phyloP scores from a whole-genome alignment of 2,113 vertebrate species.

The Oncorhynchus tshawytscha region DNA sequence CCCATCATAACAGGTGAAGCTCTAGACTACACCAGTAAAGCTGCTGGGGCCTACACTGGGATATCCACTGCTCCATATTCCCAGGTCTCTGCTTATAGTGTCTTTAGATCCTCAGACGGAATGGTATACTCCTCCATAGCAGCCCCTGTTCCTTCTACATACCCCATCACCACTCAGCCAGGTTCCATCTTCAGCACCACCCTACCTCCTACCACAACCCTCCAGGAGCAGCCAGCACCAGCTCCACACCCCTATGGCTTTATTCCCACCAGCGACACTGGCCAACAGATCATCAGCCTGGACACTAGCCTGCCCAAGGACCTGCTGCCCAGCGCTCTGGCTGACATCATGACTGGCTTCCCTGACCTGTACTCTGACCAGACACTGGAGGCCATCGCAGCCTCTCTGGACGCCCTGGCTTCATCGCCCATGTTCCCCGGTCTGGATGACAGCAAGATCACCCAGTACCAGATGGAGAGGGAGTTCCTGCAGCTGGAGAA shows the following conservation, averaged over 20 bases:
- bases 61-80: slow-evolving; percentile 83
- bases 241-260: slow-evolving; percentile 83
- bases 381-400: slow-evolving; percentile 84
- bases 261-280: slow-evolving; percentile 78
- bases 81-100: slow-evolving; percentile 81
- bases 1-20: slow-evolving; percentile 95
- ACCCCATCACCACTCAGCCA: slow-evolving; percentile 95
- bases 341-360: slow-evolving; percentile 81
- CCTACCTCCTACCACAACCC: slow-evolving; percentile 75
- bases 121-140: slow-evolving; percentile 93
- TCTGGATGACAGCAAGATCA: slow-evolving; percentile 88
- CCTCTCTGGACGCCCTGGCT: slow-evolving; percentile 72
- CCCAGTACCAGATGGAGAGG: slow-evolving; percentile 90
- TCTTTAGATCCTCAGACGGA: slow-evolving; percentile 88
- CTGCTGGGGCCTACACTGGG: slow-evolving; percentile 77
- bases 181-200: slow-evolving; percentile 91
- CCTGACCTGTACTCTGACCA: slow-evolving; percentile 86
- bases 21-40: slow-evolving; percentile 97
- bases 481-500: slow-evolving; percentile 96
- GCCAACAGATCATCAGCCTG: slow-evolving; percentile 70
- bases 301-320: slow-evolving; percentile 79
- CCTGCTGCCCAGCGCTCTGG: slow-evolving; percentile 75
- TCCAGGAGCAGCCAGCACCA: slow-evolving; percentile 78
- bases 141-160: slow-evolving; percentile 87
- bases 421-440: slow-evolving; percentile 82